Evolutionary conservation across 2,113 vertebrate genomes (phyloP), one percentile per base, ranked within the genome.

Genomic region (Ursus arctos): DNA sequence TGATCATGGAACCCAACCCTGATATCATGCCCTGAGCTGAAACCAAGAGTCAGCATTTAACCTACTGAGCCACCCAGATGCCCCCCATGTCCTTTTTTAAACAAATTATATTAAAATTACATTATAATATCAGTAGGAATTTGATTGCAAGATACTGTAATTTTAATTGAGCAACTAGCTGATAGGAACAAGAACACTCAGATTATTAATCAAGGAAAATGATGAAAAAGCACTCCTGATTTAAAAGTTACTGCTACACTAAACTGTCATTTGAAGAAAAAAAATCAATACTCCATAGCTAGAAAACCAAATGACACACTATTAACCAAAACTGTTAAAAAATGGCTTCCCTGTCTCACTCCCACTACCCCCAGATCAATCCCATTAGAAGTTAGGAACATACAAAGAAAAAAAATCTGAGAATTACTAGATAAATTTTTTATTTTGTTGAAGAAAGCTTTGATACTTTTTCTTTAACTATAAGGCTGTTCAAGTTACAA

Each of bases 161-260:
- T 65, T 96, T 98, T 96, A 95, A 96, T 26, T 94, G 95, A 91
- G 82, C 96, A 95, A 69, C 67, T 65, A 86, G 79, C 59, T 90
- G 69, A 92, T 0, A 85, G 40, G 24, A 94, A 59, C 21, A 57
- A 89, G 40, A 79, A 15, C 33, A 92, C 22, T 53, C 51, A 65
- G 77, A 86, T 81, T 77, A 90, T 59, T 89, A 92, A 96, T 83
- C 83, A 94, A 85, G 63, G 65, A 67, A 89, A 87, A 72, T 7
- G 33, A 92, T 36, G 28, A 77, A 84, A 79, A 89, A 55, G 33
- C n/a, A 51, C 71, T 47, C 36, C 18, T n/a, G n/a, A 79, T 72
- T 72, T 69, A 74, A 88, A 36, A 76, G 47, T 97, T 72, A 95
- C 15, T 97, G 91, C 36, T 76, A 26, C 36, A 94, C 31, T 49